phyloP scores from a whole-genome alignment of 2,797 vertebrate species.

The Cyprinella venusta region DNA sequence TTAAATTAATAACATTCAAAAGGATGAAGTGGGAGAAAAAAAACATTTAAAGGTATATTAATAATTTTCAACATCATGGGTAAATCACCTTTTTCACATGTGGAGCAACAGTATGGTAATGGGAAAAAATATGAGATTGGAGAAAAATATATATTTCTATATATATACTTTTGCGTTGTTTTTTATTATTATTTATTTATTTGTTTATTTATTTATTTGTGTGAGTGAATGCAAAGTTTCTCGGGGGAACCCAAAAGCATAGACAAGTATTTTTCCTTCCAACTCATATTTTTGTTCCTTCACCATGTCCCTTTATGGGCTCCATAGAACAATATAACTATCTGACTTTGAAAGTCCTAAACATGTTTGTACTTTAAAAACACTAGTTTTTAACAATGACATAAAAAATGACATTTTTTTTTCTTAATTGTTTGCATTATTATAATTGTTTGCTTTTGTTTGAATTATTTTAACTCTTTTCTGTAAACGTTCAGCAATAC shows the following conservation, averaged over 20 bases:
- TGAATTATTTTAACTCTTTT: not conserved
- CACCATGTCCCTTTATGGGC: not conserved
- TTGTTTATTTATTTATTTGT: no score
- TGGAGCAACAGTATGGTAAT: not conserved
- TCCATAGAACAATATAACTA: not conserved
- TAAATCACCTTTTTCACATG: no score
- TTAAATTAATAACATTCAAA: not conserved
- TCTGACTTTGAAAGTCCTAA: not conserved
- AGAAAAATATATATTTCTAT: no score
- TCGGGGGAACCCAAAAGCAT: not conserved
- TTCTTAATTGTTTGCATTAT: not conserved
- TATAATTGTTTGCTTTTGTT: no score
- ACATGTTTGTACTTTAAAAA: not conserved
- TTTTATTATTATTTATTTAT: no score
- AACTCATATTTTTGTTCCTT: not conserved
- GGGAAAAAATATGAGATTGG: no score
- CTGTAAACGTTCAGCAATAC: not conserved
- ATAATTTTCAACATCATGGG: no score
- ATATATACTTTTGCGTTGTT: no score
- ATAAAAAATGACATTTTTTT: not conserved
- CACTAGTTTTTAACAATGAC: not conserved
- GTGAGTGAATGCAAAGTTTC: no score
- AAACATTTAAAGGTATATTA: no score
- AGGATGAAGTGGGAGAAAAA: not conserved
- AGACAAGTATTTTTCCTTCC: not conserved